A percentile compares a stretch with the other conserved stretches of the same genome.
phyloP scores from a whole-genome alignment of 2,797 vertebrate species.

The Vultur gryphus region DNA sequence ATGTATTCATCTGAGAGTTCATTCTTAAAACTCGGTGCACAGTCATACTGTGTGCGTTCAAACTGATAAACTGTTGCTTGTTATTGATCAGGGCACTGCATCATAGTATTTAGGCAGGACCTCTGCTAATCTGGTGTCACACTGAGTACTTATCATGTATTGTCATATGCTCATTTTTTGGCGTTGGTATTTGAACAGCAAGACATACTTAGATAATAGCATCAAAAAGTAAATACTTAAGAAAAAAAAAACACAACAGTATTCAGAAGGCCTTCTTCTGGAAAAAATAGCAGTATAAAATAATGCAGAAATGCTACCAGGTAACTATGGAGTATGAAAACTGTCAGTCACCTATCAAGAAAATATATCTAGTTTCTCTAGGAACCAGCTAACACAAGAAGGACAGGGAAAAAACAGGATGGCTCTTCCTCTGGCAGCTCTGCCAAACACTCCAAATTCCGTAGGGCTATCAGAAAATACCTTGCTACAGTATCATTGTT shows the following conservation, averaged over 20 bases:
- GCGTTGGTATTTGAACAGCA: not conserved
- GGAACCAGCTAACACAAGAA: not conserved
- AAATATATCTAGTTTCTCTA: not conserved
- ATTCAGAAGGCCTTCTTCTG: not conserved
- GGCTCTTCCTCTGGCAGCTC: not conserved
- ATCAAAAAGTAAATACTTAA: not conserved
- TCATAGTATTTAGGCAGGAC: not conserved
- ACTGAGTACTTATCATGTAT: not conserved
- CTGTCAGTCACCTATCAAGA: not conserved
- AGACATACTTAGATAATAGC: not conserved
- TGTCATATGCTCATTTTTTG: not conserved
- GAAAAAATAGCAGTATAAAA: not conserved
- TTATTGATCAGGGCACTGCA: not conserved
- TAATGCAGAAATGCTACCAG: not conserved
- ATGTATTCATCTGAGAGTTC: not conserved
- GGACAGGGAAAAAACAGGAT: not conserved
- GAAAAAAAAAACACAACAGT: not conserved
- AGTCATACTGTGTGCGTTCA: not conserved
- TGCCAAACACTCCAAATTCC: not conserved
- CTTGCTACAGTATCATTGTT: not conserved
- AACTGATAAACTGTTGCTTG: not conserved
- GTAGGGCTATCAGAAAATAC: not conserved
- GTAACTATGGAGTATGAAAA: not conserved
- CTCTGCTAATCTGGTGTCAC: not conserved
- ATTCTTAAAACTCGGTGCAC: not conserved